These are phyloP conservation scores for Nymphalis urticae DNA, from an alignment of 2,888 invertebrate species.

Conservation along the genomic window DNA sequence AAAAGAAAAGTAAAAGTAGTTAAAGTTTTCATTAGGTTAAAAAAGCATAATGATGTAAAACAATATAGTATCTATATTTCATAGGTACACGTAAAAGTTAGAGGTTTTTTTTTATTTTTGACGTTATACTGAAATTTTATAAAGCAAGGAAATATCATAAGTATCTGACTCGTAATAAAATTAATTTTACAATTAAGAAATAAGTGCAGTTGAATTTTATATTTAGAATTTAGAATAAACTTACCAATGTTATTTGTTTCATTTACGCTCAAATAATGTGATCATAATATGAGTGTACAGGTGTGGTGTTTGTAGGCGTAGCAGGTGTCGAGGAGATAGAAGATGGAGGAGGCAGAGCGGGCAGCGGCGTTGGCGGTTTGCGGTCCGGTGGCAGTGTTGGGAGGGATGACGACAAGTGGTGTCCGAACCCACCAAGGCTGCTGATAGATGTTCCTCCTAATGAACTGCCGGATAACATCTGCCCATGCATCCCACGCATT, in stretches of 20 bases:
- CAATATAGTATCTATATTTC: no score
- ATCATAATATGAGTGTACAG: conserved; percentile 66
- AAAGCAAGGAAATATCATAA: no score
- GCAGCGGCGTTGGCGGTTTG: conserved; percentile 81
- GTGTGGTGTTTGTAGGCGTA: conserved; percentile 67
- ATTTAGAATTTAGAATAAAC: conserved; percentile 6
- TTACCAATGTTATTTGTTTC: conserved; percentile 14
- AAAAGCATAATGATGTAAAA: background rate
- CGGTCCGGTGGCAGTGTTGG: conserved; percentile 78
- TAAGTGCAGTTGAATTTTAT: background rate
- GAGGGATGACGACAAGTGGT: conserved; percentile 62
- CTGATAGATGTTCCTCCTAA: conserved; percentile 56
- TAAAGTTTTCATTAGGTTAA: background rate
- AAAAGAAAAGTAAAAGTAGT: background rate
- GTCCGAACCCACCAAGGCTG: conserved; percentile 64
- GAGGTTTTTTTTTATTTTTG: no score
- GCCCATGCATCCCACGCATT: conserved; percentile 70
- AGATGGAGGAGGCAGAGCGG: conserved; percentile 73
- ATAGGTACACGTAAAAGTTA: no score
- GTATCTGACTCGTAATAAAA: no score
- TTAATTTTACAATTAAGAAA: no score
- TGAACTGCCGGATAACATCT: conserved; percentile 64
- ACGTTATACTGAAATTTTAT: no score
- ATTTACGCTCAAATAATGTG: conserved; percentile 42
- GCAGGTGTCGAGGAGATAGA: conserved; percentile 54